phyloP scores from a whole-genome alignment of 2,797 vertebrate species.

The Crocodylus rhombifer region DNA sequence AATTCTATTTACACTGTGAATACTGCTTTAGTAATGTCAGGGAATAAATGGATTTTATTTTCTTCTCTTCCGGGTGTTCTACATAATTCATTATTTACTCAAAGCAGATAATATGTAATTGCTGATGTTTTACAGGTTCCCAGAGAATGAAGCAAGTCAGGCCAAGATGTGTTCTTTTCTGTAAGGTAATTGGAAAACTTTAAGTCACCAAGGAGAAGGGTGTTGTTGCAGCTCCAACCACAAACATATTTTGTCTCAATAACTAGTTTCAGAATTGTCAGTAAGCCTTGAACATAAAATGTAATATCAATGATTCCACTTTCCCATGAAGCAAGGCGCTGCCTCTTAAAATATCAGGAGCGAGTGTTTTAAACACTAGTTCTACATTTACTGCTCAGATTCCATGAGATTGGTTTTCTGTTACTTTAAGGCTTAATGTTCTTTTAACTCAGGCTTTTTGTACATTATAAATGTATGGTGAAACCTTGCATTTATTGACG shows the following conservation, averaged over 20 bases:
- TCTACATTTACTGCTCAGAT: neutral
- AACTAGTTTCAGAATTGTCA: conserved; percentile 15
- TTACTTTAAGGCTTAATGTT: neutral
- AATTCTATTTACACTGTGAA: neutral
- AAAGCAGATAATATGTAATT: neutral
- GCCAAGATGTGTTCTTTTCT: neutral
- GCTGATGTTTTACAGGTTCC: neutral
- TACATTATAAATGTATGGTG: neutral
- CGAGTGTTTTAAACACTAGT: neutral
- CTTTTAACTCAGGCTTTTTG: neutral
- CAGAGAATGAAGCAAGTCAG: neutral
- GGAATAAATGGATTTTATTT: neutral
- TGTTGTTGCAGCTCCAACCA: conserved; percentile 40
- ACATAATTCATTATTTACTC: neutral
- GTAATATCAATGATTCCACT: neutral
- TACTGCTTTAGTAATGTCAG: neutral
- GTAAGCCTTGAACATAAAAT: neutral
- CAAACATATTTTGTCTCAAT: conserved; percentile 46
- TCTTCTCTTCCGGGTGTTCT: neutral
- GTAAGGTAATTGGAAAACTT: conserved; percentile 35
- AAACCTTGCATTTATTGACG: neutral
- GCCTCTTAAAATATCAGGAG: conserved; percentile 2
- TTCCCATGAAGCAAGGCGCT: conserved; percentile 40
- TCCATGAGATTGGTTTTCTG: conserved; percentile 8
- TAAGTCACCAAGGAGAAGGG: conserved; percentile 14